phyloP scores from a whole-genome alignment of 2,888 invertebrate species.

The Venusia cambrica region DNA sequence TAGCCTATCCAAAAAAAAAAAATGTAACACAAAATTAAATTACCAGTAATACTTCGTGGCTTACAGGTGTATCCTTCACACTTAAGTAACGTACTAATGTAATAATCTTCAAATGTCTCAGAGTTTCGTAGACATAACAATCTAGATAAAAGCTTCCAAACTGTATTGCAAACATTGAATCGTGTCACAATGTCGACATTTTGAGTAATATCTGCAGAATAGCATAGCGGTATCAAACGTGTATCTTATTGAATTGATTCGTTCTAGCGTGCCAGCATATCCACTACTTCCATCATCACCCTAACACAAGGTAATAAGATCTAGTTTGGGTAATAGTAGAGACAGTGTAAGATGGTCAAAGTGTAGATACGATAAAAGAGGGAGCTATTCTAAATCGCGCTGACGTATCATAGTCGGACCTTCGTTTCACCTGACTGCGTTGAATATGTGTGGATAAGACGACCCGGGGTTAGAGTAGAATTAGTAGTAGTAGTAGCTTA shows the following conservation, averaged over 20 bases:
- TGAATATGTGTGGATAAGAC: constrained; percentile 47
- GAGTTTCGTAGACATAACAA: constrained; percentile 7
- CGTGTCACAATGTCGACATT: constrained; percentile 41
- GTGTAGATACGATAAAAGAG: constrained; percentile 57
- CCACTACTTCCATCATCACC: constrained; percentile 29
- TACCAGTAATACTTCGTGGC: too few relatives aligned
- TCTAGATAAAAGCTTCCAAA: constrained; percentile 18
- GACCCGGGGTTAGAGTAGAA: too few relatives aligned
- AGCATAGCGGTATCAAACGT: constrained; percentile 65
- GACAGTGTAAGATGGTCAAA: constrained; percentile 17
- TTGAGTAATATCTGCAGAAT: constrained; percentile 50
- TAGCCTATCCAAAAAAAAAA: too few relatives aligned
- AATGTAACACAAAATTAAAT: too few relatives aligned
- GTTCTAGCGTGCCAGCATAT: constrained; percentile 41
- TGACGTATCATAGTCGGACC: constrained; percentile 72
- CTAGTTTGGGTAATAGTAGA: constrained; percentile 19
- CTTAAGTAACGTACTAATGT: too few relatives aligned
- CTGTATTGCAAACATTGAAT: constrained; percentile 24
- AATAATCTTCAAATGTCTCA: too few relatives aligned
- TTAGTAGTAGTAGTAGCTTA: too few relatives aligned
- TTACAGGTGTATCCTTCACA: too few relatives aligned
- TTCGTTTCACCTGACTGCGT: constrained; percentile 67
- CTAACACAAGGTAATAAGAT: constrained; percentile 22
- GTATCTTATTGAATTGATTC: constrained; percentile 71
- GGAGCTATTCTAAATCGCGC: constrained; percentile 73